phyloP scores from a whole-genome alignment of 2,888 invertebrate genomes.

The Drosophila colorata region DNA sequence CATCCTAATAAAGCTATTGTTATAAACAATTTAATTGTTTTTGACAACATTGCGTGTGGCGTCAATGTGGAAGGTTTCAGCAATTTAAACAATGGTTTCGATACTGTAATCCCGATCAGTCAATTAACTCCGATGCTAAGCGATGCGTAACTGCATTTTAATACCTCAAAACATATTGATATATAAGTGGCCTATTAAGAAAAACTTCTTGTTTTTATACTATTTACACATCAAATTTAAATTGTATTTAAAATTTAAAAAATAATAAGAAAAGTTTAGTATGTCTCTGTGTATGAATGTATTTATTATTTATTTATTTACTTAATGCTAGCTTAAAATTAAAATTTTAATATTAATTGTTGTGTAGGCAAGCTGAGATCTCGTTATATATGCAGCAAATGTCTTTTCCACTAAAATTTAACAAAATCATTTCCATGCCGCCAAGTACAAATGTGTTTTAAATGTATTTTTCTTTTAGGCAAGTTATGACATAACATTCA shows the following conservation, averaged over 20 bases:
- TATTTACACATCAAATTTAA: too few relatives aligned
- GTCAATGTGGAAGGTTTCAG: not conserved
- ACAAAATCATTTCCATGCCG: too few relatives aligned
- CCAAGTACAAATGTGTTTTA: not conserved
- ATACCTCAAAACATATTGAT: not conserved
- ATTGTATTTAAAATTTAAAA: too few relatives aligned
- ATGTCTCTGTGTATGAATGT: too few relatives aligned
- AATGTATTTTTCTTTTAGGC: not conserved
- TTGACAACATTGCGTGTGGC: conserved; percentile 19
- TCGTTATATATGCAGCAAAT: too few relatives aligned
- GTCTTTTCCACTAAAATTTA: too few relatives aligned
- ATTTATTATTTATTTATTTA: too few relatives aligned
- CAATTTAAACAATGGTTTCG: conserved; percentile 5
- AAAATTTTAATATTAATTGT: too few relatives aligned
- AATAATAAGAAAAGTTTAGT: too few relatives aligned
- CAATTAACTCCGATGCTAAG: not conserved
- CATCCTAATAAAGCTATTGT: conserved; percentile 7
- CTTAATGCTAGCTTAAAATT: too few relatives aligned
- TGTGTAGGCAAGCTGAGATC: too few relatives aligned
- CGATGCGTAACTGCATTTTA: conserved; percentile 7
- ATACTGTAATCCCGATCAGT: not conserved
- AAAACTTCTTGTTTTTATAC: not conserved
- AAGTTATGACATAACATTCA: not conserved
- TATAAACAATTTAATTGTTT: not conserved
- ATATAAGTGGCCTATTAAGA: not conserved